These are phyloP conservation scores for Brachystomella parvula DNA, from an alignment of 1,140 invertebrate species.

Conservation along the genomic window DNA sequence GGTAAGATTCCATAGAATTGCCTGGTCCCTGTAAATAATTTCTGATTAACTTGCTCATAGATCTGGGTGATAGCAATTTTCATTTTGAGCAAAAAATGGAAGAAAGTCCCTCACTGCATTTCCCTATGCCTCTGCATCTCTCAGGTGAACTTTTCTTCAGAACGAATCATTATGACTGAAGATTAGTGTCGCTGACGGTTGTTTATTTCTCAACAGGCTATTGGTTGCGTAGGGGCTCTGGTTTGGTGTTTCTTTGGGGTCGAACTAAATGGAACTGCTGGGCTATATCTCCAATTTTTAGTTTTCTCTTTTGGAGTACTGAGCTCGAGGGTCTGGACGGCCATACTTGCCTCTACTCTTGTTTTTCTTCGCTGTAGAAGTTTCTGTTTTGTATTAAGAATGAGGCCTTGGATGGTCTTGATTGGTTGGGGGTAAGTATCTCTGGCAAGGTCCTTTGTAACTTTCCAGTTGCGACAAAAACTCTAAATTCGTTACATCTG, in stretches of 20 bases:
- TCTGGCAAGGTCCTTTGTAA: conserved; percentile 13
- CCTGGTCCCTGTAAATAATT: conserved; percentile 14
- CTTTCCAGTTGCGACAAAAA: too few relatives aligned
- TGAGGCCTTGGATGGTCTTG: conserved; percentile 60
- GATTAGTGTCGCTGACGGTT: conserved; percentile 10
- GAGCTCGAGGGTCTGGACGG: conserved; percentile 72
- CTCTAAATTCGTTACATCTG: too few relatives aligned
- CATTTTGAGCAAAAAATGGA: conserved; percentile 64
- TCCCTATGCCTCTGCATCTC: conserved; percentile 68
- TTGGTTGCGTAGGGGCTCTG: conserved; percentile 60
- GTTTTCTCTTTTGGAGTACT: conserved; percentile 65
- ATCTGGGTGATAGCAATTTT: conserved; percentile 72
- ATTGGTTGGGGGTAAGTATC: conserved; percentile 66
- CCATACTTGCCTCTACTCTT: conserved; percentile 66
- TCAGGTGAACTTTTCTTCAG: conserved; percentile 54
- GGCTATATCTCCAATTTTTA: conserved; percentile 61
- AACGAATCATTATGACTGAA: background rate
- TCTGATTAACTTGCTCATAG: conserved; percentile 40
- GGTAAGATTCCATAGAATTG: conserved; percentile 43
- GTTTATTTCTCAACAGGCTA: conserved; percentile 45
- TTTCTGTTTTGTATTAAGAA: conserved; percentile 64
- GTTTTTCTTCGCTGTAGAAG: conserved; percentile 73
- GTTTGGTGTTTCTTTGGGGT: conserved; percentile 54
- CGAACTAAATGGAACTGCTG: conserved; percentile 44
- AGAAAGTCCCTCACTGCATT: conserved; percentile 70